Evolutionary conservation across 2,113 vertebrate species (phyloP).

Genomic region (Mirounga angustirostris): DNA sequence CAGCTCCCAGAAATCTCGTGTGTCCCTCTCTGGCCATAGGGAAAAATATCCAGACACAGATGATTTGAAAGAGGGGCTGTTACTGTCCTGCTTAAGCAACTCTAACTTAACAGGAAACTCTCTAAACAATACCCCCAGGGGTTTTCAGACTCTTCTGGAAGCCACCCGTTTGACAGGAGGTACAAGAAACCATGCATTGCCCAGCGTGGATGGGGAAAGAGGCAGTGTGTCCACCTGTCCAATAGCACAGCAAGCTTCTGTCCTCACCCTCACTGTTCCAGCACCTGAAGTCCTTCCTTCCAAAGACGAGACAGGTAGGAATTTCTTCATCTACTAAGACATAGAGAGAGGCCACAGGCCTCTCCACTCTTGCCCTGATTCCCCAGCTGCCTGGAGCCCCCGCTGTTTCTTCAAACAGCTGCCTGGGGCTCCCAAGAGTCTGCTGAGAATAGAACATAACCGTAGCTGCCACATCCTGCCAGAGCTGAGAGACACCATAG

Average conservation of each 20-base stretch:
- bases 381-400: not conserved
- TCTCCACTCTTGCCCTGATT: not conserved
- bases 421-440: no score
- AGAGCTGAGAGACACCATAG: not conserved
- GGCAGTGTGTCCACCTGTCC: not conserved
- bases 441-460: accelerated
- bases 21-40: not conserved
- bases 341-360: accelerated
- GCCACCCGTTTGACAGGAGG: not conserved
- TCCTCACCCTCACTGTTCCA: not conserved
- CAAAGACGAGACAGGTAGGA: not conserved
- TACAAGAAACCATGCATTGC: not conserved
- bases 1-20: not conserved
- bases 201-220: accelerated
- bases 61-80: not conserved
- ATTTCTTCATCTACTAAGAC: not conserved
- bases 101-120: not conserved
- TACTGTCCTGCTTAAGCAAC: not conserved
- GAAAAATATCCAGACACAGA: not conserved
- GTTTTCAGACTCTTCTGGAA: not conserved
- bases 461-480: not conserved
- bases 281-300: not conserved
- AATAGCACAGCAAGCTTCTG: not conserved
- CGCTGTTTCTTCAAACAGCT: not conserved
- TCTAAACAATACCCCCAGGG: not conserved